Conservation (phyloP, 2,113 vertebrate species). For the Spea bombifrons region DNA sequence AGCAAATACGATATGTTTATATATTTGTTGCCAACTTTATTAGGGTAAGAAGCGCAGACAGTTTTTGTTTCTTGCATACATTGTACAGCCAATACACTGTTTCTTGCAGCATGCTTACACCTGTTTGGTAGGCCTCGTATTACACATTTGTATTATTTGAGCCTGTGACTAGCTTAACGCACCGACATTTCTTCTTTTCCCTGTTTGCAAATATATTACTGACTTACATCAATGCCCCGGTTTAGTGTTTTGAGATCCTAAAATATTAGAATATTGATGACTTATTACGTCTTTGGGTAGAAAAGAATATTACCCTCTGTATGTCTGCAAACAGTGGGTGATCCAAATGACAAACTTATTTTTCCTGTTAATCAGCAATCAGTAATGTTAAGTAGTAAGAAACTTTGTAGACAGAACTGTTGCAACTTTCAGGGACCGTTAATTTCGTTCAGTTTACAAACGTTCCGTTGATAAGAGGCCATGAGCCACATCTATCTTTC, state of each 20-base stretch:
- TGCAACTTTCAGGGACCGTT: neutral
- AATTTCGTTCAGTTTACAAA: neutral
- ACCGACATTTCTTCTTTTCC: too few relatives aligned
- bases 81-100: too few relatives aligned
- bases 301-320: neutral
- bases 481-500: neutral
- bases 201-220: neutral
- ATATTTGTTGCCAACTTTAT: too few relatives aligned
- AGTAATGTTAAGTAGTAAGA: neutral
- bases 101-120: too few relatives aligned
- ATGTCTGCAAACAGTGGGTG: neutral
- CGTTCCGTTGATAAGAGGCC: slow-evolving; percentile 1
- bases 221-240: neutral
- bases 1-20: too few relatives aligned
- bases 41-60: too few relatives aligned
- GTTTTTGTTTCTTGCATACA: too few relatives aligned
- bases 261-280: neutral
- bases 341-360: neutral
- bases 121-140: too few relatives aligned
- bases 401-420: neutral
- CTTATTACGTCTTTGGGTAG: neutral
- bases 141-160: too few relatives aligned
- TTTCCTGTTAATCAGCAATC: neutral
- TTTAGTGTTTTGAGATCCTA: neutral
- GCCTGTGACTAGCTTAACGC: too few relatives aligned